Evolutionary conservation across 2,797 vertebrate genomes (phyloP), one percentile per base, ranked within the genome.

Genomic region (Anas flavirostris): DNA sequence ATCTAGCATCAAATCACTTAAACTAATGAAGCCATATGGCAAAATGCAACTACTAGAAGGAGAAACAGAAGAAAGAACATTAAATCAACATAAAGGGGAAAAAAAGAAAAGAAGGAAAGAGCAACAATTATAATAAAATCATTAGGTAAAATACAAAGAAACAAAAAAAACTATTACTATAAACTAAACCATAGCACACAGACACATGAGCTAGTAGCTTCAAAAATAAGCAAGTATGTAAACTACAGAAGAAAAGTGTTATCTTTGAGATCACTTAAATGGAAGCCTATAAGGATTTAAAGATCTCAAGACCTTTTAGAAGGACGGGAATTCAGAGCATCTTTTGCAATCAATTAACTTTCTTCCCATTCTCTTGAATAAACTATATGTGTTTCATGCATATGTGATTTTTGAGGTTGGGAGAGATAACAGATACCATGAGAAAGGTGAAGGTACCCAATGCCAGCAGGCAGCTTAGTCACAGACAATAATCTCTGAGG

Each of bases 21-120:
- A 4, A 9, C 2, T 22, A 9, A 12, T 22, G 62, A 86, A 86
- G 5, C 28, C 9, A 43, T 33, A 37, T n/a, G 72, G 58, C 12
- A 88, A 81, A 86, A 60, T 0, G 0, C 7, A 56, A 16, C 11
- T 23, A 9, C 11, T 3, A 8, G 80, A 83, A 72, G 18, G 16
- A 48, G 75, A 87, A 75, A 7, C 9, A 46, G 4, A 21, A 66
- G 12, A 5, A 29, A 19, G 14, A 50, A 53, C 5, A 29, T 39
- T 60, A 86, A 76, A 53, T 52, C 23, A 63, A 8, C 12, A 63
- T 28, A 18, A 52, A 74, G 63, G 4, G 50, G 50, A 26, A 13
- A n/a, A 2, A 4, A 4, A 29, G 3, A 0, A 2, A 7, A 12
- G 18, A 77, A 63, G 21, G 35, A 16, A 16, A 9, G 0, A 31